Conservation (phyloP, 64 coral and sea anemone species). For the Dendrophyllia cribrosa region DNA sequence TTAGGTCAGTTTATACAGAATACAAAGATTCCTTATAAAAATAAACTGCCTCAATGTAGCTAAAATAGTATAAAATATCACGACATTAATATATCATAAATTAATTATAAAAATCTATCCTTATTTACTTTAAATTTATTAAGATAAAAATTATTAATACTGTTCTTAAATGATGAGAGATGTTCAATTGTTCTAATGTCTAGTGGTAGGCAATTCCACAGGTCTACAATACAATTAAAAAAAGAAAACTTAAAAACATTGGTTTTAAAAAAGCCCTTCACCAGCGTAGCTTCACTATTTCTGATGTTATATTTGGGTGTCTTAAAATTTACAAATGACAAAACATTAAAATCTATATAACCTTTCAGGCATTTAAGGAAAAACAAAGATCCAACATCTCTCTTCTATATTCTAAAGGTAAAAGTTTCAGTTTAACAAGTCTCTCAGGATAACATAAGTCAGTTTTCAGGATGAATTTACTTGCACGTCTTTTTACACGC, state of each 20-base stretch:
- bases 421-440: constrained; percentile 38
- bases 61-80: constrained; percentile 26
- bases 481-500: constrained; percentile 55
- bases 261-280: constrained; percentile 45
- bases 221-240: constrained; percentile 49
- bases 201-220: constrained; percentile 52
- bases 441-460: constrained; percentile 56
- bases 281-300: constrained; percentile 47
- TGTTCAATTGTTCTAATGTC: constrained; percentile 32
- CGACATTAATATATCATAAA: constrained; percentile 13
- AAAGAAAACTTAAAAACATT: constrained; percentile 45
- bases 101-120: constrained; percentile 51
- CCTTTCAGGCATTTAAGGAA: no score
- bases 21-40: constrained; percentile 54
- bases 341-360: no score
- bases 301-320: constrained; percentile 47
- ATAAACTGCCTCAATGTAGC: constrained; percentile 51
- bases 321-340: constrained; percentile 42
- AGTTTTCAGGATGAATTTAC: constrained; percentile 39
- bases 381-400: constrained; percentile 16
- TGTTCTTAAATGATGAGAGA: constrained; percentile 39
- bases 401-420: constrained; percentile 6
- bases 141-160: constrained; percentile 46
- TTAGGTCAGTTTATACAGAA: constrained; percentile 26
- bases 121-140: constrained; percentile 26